Base-by-base conservation (phyloP, 2,888 invertebrate genomes). In the Phengaris alcon region DNA sequence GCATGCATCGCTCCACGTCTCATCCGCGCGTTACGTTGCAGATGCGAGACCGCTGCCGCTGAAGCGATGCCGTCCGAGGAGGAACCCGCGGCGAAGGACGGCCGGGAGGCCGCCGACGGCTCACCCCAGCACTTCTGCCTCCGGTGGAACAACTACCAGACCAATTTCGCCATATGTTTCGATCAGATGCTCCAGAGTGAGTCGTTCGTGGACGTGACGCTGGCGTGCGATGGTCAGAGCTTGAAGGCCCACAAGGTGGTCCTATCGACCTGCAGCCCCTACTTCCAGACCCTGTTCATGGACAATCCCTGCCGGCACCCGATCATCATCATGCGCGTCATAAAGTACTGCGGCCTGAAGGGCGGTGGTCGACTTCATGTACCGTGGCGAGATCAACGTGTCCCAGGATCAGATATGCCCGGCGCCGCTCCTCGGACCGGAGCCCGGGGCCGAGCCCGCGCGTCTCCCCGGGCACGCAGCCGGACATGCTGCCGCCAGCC, bases 351-450 rank as follows among this genome's bases (percentile, higher is more conserved):
- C 77, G 98, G 98, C 84, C 91, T 98, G 78, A 97, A 97, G 87
- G n/a, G 97, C 98, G 77, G 97, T 97, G 76, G 97, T 98, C 74
- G 98, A 98, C 88, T 98, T 98, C 85, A 98, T 98, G 98, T 98
- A 98, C 93, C 97, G 97, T 84, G 98, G 98, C n/a, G 98, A 98
- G 93, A 98, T 98, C 82, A 98, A 98, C 91, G 98, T 98, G 78
- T 97, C 97, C 75, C 97, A 98, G 89, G 97, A 98, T 82, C 97
- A 98, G 90, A 97, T 98, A 81, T 96, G 74, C 79, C 13, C 79
- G 81, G 82, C 80, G 81, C 76, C 81, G 87, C 84, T 64, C 85
- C 80, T 76, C 84, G 82, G 81, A 87, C 79, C 82, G 83, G 76
- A 85, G 87, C 82, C 85, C 84, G 74, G 84, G 84, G 80, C 86